Percentiles rank a stretch among this genome's conserved stretches.
phyloP scores from a whole-genome alignment of 2,113 vertebrate genomes.

The Odocoileus hemionus region DNA sequence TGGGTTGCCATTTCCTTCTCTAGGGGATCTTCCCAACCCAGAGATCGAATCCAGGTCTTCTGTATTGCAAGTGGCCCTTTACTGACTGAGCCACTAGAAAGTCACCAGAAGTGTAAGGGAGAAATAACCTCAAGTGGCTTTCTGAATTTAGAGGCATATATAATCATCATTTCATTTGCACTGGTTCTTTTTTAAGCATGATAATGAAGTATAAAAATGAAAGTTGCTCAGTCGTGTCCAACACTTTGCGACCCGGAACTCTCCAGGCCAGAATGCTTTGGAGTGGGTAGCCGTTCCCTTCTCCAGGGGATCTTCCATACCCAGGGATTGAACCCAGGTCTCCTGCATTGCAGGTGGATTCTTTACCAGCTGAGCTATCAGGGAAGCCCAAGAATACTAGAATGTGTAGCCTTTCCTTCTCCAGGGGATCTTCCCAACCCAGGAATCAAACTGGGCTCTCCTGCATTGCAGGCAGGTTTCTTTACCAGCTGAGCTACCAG shows the following conservation, averaged over 20 bases:
- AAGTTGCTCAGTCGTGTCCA: background rate
- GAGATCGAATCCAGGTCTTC: background rate
- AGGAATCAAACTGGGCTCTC: too few species aligned
- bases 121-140: background rate
- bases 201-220: background rate
- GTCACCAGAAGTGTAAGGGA: background rate
- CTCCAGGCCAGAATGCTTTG: background rate
- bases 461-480: too few species aligned
- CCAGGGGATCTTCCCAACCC: too few species aligned
- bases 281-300: rapidly evolving
- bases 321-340: background rate
- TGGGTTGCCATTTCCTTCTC: background rate
- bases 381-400: too few species aligned
- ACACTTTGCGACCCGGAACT: rapidly evolving
- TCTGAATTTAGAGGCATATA: background rate
- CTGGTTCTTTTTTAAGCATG: background rate
- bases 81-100: background rate
- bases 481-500: too few species aligned
- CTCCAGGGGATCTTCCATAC: background rate
- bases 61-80: background rate
- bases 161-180: background rate
- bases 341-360: background rate
- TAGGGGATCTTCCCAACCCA: background rate
- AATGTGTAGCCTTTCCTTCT: too few species aligned
- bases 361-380: background rate